These are phyloP conservation scores for Telmatherina bonti DNA, from an alignment of 2,797 vertebrate genomes.

Conservation along the genomic window DNA sequence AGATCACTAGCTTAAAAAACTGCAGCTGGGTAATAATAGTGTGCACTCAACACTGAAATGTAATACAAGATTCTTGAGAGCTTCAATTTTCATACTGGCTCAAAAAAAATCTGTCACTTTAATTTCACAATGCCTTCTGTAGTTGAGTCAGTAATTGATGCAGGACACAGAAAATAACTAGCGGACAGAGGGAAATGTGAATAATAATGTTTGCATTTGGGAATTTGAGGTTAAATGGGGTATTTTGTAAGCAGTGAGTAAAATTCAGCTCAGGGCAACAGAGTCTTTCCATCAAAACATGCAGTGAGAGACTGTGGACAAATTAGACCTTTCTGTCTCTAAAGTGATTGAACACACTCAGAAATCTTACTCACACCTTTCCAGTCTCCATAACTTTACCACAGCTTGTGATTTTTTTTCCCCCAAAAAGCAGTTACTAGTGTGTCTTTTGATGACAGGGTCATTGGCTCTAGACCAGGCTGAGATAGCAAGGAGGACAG, in stretches of 20 bases:
- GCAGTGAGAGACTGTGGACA: slow-evolving; percentile 21
- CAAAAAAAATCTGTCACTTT: too few relatives aligned
- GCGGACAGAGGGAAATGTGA: slow-evolving; percentile 7
- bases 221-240: neutral
- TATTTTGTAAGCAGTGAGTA: neutral
- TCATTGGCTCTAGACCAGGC: slow-evolving; percentile 36
- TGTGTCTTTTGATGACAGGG: slow-evolving; percentile 28
- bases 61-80: too few relatives aligned
- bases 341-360: slow-evolving; percentile 31
- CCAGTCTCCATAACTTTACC: neutral
- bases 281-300: slow-evolving; percentile 28
- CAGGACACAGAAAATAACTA: neutral
- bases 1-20: too few relatives aligned
- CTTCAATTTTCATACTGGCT: too few relatives aligned
- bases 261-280: slow-evolving; percentile 26
- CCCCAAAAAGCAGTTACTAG: slow-evolving; percentile 11
- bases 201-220: neutral
- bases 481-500: slow-evolving; percentile 21
- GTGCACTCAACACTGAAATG: too few relatives aligned
- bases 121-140: too few relatives aligned
- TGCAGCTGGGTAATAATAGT: too few relatives aligned
- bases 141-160: neutral
- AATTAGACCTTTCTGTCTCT: slow-evolving; percentile 26
- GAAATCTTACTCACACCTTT: neutral
- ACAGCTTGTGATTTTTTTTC: neutral